Percentiles rank a stretch among this genome's conserved stretches.
Conservation (phyloP, 2,888 invertebrate species). For the Drosophila bunnanda region DNA sequence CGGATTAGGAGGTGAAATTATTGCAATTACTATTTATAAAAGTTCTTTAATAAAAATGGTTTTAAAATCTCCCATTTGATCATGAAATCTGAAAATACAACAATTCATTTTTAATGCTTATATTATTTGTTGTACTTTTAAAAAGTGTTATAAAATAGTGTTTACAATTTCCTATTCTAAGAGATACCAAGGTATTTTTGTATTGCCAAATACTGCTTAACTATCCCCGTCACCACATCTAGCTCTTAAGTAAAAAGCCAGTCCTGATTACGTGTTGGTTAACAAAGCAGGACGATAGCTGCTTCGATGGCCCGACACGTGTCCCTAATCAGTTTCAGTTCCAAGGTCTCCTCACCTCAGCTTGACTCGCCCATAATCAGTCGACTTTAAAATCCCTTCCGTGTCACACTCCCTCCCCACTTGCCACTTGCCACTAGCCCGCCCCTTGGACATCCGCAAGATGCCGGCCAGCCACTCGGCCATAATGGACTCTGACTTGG, state of each 20-base stretch:
- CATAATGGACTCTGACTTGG: constrained; percentile 48
- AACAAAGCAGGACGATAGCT: not conserved
- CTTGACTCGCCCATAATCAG: constrained; percentile 27
- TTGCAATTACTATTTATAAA: not conserved
- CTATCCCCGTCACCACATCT: no score
- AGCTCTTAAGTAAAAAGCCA: not conserved
- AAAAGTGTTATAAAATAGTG: no score
- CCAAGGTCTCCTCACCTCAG: constrained; percentile 17
- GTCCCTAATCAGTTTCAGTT: constrained; percentile 39
- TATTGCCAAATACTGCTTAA: no score
- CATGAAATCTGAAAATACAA: not conserved
- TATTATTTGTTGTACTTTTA: no score
- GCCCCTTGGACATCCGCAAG: constrained; percentile 37
- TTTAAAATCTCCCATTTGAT: not conserved
- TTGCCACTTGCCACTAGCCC: not conserved
- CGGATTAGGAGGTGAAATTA: no score
- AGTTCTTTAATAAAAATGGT: not conserved
- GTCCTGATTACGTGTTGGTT: not conserved
- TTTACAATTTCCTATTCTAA: no score
- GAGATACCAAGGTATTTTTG: no score
- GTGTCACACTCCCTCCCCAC: constrained; percentile 9
- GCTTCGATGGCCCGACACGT: constrained; percentile 16
- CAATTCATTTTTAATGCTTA: not conserved
- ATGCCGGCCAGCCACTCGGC: constrained; percentile 44
- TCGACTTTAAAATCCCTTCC: constrained; percentile 43